Base-by-base conservation (phyloP, 1,140 invertebrate species). In the Geopemphigus sp. region DNA sequence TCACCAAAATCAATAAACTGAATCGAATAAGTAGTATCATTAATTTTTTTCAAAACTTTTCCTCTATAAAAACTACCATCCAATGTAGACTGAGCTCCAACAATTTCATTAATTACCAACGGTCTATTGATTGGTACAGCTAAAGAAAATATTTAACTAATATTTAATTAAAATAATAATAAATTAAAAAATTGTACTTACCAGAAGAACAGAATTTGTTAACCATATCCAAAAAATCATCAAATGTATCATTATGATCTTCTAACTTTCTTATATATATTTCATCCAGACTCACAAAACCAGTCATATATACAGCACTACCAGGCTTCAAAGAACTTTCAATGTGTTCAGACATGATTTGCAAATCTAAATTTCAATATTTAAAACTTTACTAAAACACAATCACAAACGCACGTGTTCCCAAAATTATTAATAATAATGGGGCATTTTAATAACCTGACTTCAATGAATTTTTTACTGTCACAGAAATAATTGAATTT, bases 1-100 rank as follows among this genome's bases (percentile, higher is more conserved):
- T 78, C 73, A 45, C 73, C 73, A 61, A 59, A 78, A 61, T 78
- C 73, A 78, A 78, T 78, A 19, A 24, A 78, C 4, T 45, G 73
- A 17, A 78, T 61, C 24, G 6, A 78, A 78, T 61, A 78, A 61
- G 54, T 78, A 10, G 4, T 5, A 5, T 61, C 32, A 61, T 78
- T 39, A 19, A 50, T 29, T 78, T 78, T 14, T 26, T 78, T 78
- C 47, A 78, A 47, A 59, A 78, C 73, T 78, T 45, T 61, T 5
- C 73, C 73, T 24, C 73, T 50, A 12, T 78, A 78, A 61, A 26
- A 47, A 59, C 22, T 78, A 19, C 24, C 22, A 14, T 78, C 73
- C 1, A 78, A 19, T 2, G 10, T 11, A 45, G 73, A 78, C 12
- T 47, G 54, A 61, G 56, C 73, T 26, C 73, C 73, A 26, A 78